Base-by-base conservation (phyloP, 2,888 invertebrate species). In the Dynastes maya region DNA sequence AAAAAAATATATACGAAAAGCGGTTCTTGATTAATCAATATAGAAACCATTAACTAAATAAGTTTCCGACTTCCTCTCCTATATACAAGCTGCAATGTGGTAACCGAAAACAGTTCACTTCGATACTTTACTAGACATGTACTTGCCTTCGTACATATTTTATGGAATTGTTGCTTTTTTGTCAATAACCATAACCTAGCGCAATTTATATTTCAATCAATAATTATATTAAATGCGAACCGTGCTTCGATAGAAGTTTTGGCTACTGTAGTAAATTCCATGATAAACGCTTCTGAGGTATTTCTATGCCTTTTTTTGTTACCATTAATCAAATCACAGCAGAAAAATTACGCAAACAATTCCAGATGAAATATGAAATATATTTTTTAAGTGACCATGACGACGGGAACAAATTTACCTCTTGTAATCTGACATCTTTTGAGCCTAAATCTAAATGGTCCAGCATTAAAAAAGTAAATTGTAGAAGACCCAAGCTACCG, bases 151-250 rank as follows among this genome's bases (percentile, higher is more conserved):
- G 13, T 68, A 27, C 45, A 68, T 68, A 68, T 68, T 49, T 68
- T 49, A 68, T 49, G 51, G 22, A 22, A 68, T 51, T 68, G 68
- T 68, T 68, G 68, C 68, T 68, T 49, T 65, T 65, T 16, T 68
- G 68, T 68, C 51, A 68, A 68, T 68, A 68, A 51, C 68, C 68
- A 68, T 68, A 68, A 68, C 27, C 49, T 68, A 22, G 32, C 8
- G 1, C 27, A 68, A 22, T 49, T 68, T 68, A 68, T 45, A 27
- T 22, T 49, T 11, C 32, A 27, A 6, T 49, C 45, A 27, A 27
- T 65, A 40, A 65, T 65, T 65, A 16, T 16, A 40, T 65, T 65
- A 40, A 37, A 16, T 8, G 8, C 45, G 9, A 65, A 40, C 40
- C 2, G 37, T 40, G 5, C 4, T 16, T 13, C n/a, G 65, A 40